Conservation (phyloP, 2,113 vertebrate species). For the Hippopotamus amphibius region DNA sequence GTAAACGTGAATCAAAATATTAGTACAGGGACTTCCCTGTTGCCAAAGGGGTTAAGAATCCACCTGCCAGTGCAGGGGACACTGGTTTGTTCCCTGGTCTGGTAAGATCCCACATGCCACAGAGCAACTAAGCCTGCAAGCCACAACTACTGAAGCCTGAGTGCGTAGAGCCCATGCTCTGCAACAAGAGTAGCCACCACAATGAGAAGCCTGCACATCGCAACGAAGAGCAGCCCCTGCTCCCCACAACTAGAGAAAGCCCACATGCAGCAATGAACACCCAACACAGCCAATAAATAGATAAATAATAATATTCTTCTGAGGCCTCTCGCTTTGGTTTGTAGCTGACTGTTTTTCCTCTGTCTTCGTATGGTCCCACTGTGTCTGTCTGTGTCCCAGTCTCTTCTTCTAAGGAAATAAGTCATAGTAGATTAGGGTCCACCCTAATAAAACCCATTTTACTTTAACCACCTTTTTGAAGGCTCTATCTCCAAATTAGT, state of each 20-base stretch:
- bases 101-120: not conserved
- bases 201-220: too few relatives aligned
- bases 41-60: too few relatives aligned
- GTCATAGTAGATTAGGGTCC: not conserved
- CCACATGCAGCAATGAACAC: not conserved
- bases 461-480: not conserved
- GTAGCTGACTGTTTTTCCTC: not conserved
- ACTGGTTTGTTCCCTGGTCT: too few relatives aligned
- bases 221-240: too few relatives aligned
- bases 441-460: not conserved
- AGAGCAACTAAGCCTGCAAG: not conserved
- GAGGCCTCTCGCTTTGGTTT: not conserved
- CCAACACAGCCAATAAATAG: not conserved
- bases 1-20: not conserved
- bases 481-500: not conserved
- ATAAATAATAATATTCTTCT: too few relatives aligned
- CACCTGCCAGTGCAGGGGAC: too few relatives aligned
- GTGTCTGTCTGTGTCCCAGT: not conserved
- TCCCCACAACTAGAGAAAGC: not conserved
- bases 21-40: too few relatives aligned
- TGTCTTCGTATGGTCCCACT: not conserved
- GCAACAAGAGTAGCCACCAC: too few relatives aligned
- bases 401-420: not conserved
- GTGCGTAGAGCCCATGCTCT: too few relatives aligned
- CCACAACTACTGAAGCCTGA: not conserved